Conservation (phyloP, 2,888 invertebrate species). For the Euplagia quadripunctaria region DNA sequence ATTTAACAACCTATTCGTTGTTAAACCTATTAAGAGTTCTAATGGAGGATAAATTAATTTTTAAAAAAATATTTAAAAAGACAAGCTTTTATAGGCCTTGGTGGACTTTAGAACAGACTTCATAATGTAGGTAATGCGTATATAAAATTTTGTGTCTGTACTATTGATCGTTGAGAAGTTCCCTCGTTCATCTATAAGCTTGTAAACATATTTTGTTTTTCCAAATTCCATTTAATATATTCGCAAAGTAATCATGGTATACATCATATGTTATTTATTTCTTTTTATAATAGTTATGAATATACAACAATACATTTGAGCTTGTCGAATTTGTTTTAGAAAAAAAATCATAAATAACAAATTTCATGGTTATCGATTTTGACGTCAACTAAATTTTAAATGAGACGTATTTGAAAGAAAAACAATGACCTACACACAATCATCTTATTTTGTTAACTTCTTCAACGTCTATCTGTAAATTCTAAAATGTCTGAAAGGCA, state of each 20-base stretch:
- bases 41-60: background rate
- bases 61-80: too few relatives aligned
- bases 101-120: too few relatives aligned
- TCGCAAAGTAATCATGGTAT: background rate
- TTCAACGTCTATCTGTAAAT: conserved; percentile 22
- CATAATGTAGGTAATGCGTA: too few relatives aligned
- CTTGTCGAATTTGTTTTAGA: background rate
- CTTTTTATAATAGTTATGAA: background rate
- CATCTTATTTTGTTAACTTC: conserved; percentile 19
- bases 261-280: background rate
- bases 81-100: too few relatives aligned
- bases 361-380: conserved; percentile 43
- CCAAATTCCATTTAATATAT: background rate
- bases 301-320: background rate
- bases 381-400: conserved; percentile 20
- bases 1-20: background rate
- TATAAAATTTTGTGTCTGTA: too few relatives aligned
- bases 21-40: background rate
- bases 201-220: background rate
- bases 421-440: conserved; percentile 8
- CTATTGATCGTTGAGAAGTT: too few relatives aligned
- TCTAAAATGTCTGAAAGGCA: conserved; percentile 19
- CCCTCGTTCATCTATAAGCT: too few relatives aligned
- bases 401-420: conserved; percentile 13
- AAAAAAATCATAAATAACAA: conserved; percentile 19